A percentile compares a stretch with the other conserved stretches of the same genome.
Conservation (phyloP, 2,888 invertebrate genomes). For the Lasioglossum calceatum region DNA sequence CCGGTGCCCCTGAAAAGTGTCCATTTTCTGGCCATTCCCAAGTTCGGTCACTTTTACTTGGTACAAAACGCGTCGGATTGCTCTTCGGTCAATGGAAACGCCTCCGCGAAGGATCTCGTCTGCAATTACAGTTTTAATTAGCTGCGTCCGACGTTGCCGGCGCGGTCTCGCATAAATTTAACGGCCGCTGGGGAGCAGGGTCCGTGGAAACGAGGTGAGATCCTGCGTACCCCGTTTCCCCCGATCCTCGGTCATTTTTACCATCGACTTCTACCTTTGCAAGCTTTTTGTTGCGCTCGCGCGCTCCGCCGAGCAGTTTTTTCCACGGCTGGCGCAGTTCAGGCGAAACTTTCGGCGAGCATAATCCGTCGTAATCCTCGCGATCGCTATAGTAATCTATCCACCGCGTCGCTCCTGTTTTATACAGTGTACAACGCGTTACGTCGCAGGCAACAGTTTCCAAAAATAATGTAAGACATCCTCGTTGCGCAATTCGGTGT, state of each 20-base stretch:
- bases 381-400: background rate
- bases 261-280: background rate
- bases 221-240: conserved; percentile 29
- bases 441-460: background rate
- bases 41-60: conserved; percentile 54
- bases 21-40: background rate
- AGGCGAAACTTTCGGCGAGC: background rate
- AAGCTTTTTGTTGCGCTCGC: background rate
- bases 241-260: conserved; percentile 25
- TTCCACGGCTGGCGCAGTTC: background rate
- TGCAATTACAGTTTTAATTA: conserved; percentile 62
- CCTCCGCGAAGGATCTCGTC: conserved; percentile 19
- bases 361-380: conserved; percentile 11
- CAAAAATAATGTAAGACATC: background rate
- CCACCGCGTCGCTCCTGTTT: background rate
- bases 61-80: background rate
- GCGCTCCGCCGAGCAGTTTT: background rate
- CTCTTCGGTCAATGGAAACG: background rate
- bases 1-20: no score
- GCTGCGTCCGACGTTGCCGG: conserved; percentile 27
- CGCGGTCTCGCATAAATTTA: conserved; percentile 74
- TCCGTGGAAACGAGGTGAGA: conserved; percentile 66
- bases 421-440: background rate
- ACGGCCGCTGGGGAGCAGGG: conserved; percentile 70
- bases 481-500: background rate